phyloP scores from a whole-genome alignment of 30 jellyfish, hydroid and myxozoan species.

The Haliclystus octoradiatus region DNA sequence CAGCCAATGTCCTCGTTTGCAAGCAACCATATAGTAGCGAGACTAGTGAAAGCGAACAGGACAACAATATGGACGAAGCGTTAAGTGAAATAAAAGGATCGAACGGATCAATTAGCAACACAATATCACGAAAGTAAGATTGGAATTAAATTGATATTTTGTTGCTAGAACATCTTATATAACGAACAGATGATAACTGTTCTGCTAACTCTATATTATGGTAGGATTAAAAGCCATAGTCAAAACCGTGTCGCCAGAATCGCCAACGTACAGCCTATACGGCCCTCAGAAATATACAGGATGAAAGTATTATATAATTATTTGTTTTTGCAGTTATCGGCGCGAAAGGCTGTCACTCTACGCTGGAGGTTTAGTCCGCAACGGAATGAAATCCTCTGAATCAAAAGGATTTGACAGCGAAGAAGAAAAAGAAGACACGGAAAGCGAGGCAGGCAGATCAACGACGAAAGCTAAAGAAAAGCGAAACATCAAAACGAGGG shows the following conservation, averaged over 20 bases:
- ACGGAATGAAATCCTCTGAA: neutral
- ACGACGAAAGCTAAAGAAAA: no score
- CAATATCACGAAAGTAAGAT: constrained; percentile 5
- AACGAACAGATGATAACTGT: no score
- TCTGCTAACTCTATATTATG: no score
- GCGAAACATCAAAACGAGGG: neutral
- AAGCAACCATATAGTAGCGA: constrained; percentile 53
- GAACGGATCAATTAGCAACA: constrained; percentile 11
- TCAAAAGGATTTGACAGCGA: neutral
- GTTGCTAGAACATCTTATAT: no score
- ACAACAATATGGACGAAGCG: constrained; percentile 16
- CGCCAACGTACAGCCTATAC: no score
- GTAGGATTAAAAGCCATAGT: no score
- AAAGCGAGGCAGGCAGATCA: neutral
- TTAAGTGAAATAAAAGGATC: constrained; percentile 1
- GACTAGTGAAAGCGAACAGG: constrained; percentile 38
- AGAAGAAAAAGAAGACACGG: neutral
- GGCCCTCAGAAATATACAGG: no score
- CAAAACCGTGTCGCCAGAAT: no score
- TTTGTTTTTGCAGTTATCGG: constrained; percentile 45
- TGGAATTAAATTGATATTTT: no score
- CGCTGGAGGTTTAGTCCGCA: constrained; percentile 62
- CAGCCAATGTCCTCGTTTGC: constrained; percentile 96
- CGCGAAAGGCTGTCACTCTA: constrained; percentile 53
- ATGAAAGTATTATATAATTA: no score